Evolutionary conservation across 2,888 invertebrate genomes (phyloP).

Genomic region (Drosophila acutilabella): DNA sequence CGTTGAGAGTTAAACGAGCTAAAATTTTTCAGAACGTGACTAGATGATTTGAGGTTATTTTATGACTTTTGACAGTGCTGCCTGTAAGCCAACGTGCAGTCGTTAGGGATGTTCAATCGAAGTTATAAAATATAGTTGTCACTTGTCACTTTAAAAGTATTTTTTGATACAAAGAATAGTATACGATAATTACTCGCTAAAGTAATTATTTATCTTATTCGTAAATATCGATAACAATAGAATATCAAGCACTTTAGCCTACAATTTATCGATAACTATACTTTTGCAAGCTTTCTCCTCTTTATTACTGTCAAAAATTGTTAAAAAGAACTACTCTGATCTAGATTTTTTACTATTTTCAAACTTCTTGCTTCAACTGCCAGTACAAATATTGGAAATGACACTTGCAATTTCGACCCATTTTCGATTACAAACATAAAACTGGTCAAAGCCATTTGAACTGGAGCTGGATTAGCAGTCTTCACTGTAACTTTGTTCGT

Average conservation of each 20-base stretch:
- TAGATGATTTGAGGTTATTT: conserved; percentile 1
- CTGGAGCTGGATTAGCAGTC: conserved; percentile 36
- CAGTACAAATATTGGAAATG: conserved; percentile 1
- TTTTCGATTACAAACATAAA: conserved; percentile 61
- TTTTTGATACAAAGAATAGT: too few relatives aligned
- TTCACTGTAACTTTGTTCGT: background rate
- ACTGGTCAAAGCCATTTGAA: conserved; percentile 42
- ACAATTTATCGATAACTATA: too few relatives aligned
- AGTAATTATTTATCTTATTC: too few relatives aligned
- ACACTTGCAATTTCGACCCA: conserved; percentile 41
- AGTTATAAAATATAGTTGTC: too few relatives aligned
- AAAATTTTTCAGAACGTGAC: background rate
- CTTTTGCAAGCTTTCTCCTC: background rate
- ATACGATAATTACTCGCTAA: too few relatives aligned
- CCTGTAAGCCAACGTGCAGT: background rate
- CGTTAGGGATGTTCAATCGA: background rate
- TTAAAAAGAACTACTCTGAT: conserved; percentile 46
- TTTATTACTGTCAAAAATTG: conserved; percentile 46
- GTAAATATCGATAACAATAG: background rate
- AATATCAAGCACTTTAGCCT: too few relatives aligned
- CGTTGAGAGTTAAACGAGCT: background rate
- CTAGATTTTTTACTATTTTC: conserved; percentile 8
- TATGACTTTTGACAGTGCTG: background rate
- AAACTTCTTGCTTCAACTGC: background rate
- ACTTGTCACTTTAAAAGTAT: background rate